Evolutionary conservation across 2,888 invertebrate genomes (phyloP).

Genomic region (Leptinotarsa peninsularis): DNA sequence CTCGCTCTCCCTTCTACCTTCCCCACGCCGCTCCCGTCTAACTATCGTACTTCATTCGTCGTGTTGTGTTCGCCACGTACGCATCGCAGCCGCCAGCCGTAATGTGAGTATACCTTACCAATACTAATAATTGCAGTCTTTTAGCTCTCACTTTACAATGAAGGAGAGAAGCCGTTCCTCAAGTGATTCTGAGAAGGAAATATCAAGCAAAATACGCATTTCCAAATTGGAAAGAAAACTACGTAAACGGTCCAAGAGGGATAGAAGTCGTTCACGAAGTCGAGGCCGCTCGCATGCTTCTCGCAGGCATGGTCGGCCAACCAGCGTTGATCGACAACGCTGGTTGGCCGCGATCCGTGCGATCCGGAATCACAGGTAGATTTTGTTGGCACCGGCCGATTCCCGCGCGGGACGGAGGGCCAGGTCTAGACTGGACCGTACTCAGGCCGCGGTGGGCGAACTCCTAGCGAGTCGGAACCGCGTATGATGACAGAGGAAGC

Average conservation of each 20-base stretch:
- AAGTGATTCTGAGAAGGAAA: constrained; percentile 3
- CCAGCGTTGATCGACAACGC: background rate
- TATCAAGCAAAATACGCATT: constrained; percentile 1
- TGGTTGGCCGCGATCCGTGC: no score
- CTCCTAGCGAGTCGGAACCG: constrained; percentile 14
- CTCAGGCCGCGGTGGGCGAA: background rate
- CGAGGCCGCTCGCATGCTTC: background rate
- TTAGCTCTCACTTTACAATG: background rate
- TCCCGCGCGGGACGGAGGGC: constrained; percentile 17
- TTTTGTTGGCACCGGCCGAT: constrained; percentile 2
- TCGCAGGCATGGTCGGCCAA: background rate
- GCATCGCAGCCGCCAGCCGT: constrained; percentile 6
- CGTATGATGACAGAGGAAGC: background rate
- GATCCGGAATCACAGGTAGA: constrained; percentile 6
- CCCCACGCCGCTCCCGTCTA: background rate
- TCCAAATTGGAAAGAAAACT: constrained; percentile 1
- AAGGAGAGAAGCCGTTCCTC: constrained; percentile 1
- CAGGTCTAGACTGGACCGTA: background rate
- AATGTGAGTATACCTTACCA: background rate
- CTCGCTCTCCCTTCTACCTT: background rate
- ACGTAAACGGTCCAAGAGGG: background rate
- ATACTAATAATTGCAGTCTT: background rate
- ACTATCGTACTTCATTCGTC: constrained; percentile 4
- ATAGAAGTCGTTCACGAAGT: background rate
- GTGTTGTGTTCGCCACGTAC: background rate